Percentiles rank a stretch among this genome's conserved stretches.
phyloP scores from a whole-genome alignment of 1,140 invertebrate species.

The Riptortus pedestris region DNA sequence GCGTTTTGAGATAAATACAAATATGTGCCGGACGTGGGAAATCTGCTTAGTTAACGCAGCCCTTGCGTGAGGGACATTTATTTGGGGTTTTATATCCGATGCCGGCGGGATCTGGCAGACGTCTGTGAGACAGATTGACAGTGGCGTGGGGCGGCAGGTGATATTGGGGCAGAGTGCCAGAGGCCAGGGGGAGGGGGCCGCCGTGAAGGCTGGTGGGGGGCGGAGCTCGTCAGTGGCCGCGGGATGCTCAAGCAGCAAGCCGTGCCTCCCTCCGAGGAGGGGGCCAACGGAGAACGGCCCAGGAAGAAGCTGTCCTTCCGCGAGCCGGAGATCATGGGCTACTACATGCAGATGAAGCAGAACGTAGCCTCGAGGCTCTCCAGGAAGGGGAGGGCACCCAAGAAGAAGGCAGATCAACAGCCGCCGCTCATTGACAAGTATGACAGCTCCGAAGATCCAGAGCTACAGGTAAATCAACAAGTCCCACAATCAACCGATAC shows the following conservation, averaged over 20 bases:
- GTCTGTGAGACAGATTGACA: too few species aligned
- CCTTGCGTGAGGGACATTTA: too few species aligned
- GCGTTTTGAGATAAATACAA: too few species aligned
- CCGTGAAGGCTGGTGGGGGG: constrained; percentile 8
- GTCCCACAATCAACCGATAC: too few species aligned
- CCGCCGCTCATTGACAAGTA: constrained; percentile 35
- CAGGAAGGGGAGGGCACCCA: constrained; percentile 25
- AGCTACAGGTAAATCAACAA: constrained; percentile 38
- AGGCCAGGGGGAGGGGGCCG: neutral
- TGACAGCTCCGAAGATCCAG: constrained; percentile 33
- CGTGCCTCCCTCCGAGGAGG: neutral
- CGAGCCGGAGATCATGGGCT: constrained; percentile 62
- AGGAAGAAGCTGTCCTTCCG: constrained; percentile 76
- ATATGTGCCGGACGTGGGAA: too few species aligned
- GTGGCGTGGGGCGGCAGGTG: too few species aligned
- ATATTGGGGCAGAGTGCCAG: neutral
- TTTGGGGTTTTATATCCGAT: too few species aligned
- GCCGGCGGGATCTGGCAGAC: too few species aligned
- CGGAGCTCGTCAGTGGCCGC: neutral
- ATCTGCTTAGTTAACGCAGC: too few species aligned
- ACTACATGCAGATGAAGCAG: constrained; percentile 37
- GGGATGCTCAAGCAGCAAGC: constrained; percentile 14
- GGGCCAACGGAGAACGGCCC: constrained; percentile 44
- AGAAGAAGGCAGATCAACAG: constrained; percentile 28
- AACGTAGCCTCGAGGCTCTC: constrained; percentile 30